Evolutionary conservation across 1,140 invertebrate species (phyloP), one percentile per base, ranked within the genome.

Genomic region (Goniozus legneri): DNA sequence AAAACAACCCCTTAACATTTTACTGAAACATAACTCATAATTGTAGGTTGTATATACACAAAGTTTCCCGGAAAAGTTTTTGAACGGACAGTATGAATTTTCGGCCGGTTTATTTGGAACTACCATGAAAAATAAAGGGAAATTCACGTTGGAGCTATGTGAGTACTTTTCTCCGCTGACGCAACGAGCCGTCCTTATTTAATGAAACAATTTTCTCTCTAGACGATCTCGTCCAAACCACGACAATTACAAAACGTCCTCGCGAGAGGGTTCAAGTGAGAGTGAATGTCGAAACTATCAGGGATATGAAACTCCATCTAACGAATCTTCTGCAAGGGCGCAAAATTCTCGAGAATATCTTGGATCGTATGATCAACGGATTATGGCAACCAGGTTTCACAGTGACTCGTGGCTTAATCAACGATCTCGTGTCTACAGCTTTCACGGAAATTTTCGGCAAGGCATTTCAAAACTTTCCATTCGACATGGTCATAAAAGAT

Each of bases 361-460:
- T 87, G 18, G 85, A 87, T 58, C 71, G 77, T 24, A 71, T 88
- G 27, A 86, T 87, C 47, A 91, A 91, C 57, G 79, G 79, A 1
- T 79, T 82, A 21, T 91, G 89, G 89, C 82, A 85, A 54, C 81
- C 87, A 1, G 85, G 87, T 8, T 85, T 91, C 52, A 79, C 82
- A 0, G 67, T 91, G 3, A 79, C 88, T 2, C 75, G 80, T 45
- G 84, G 86, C 4, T 64, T 89, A 13, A 87, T 91, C 55, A 88
- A 90, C 64, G 88, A 91, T 57, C 73, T 91, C 20, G 88, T 91
- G 20, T 86, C 84, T 54, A 84, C 80, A 0, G 89, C 84, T 3
- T 91, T 90, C 62, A 89, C 87, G 0, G 82, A 89, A 41, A 89
- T 91, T 47, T 89, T 89, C 65, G 86, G 83, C 41, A 79, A 82